Evolutionary conservation across 2,797 vertebrate species (phyloP).

Genomic region (Serranus cabrilla): DNA sequence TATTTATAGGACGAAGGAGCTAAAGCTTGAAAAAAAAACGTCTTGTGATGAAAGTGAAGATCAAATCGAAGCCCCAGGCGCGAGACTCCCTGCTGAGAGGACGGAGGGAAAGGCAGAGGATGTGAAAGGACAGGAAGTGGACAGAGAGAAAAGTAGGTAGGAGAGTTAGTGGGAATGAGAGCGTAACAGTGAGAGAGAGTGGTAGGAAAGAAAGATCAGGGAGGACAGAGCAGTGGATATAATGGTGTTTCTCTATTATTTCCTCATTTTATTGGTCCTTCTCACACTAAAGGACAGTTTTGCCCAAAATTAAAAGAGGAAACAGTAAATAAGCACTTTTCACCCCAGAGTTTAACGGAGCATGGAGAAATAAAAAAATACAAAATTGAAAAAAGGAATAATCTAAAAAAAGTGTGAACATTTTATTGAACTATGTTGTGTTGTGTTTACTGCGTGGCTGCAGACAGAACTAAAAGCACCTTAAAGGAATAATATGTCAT

Average conservation of each 20-base stretch:
- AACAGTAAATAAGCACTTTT: not conserved
- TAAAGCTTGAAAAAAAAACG: conserved; percentile 37
- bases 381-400: not conserved
- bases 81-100: conserved; percentile 34
- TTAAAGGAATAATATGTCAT: no score
- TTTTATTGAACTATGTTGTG: no score
- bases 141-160: conserved; percentile 6
- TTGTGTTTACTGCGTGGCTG: no score
- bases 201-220: conserved; percentile 5
- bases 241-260: not conserved
- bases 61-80: conserved; percentile 50
- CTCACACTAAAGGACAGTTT: not conserved
- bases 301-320: not conserved
- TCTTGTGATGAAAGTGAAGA: conserved; percentile 61
- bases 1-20: conserved; percentile 43
- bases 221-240: not conserved
- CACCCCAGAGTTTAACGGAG: not conserved
- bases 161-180: not conserved
- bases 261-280: not conserved
- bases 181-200: not conserved
- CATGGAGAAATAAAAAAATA: not conserved
- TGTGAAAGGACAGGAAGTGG: conserved; percentile 53
- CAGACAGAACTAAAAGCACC: no score
- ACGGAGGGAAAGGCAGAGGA: conserved; percentile 12
- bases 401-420: no score